A percentile compares a stretch with the other conserved stretches of the same genome.
These are phyloP conservation scores for Dryadula phaetusa DNA, from an alignment of 2,888 invertebrate genomes.

Conservation along the genomic window DNA sequence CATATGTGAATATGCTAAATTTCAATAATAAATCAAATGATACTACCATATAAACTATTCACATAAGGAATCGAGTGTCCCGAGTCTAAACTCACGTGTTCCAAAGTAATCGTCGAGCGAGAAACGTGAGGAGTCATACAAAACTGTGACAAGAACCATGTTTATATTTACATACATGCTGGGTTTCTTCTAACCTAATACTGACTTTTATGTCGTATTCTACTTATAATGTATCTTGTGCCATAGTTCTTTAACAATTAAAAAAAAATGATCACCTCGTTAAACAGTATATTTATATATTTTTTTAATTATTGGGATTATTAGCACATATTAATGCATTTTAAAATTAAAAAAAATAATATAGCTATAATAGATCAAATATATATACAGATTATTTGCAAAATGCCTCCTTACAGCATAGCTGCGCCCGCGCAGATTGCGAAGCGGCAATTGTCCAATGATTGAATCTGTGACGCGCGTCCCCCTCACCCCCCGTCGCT, in stretches of 20 bases:
- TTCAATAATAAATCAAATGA: too few species aligned
- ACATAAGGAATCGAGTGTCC: neutral
- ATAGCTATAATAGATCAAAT: neutral
- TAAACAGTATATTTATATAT: too few species aligned
- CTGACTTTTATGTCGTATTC: neutral
- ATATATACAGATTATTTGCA: slow-evolving; percentile 2
- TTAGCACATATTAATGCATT: too few species aligned
- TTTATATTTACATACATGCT: neutral
- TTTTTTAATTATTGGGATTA: too few species aligned
- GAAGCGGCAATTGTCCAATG: slow-evolving; percentile 72
- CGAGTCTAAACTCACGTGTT: neutral
- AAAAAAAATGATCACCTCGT: too few species aligned
- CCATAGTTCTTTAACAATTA: too few species aligned
- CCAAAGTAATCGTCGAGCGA: neutral
- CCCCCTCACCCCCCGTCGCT: slow-evolving; percentile 42
- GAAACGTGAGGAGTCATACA: slow-evolving; percentile 22
- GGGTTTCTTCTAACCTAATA: too few species aligned
- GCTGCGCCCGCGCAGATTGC: slow-evolving; percentile 53
- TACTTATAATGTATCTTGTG: too few species aligned
- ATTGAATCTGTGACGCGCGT: slow-evolving; percentile 65
- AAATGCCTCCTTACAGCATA: slow-evolving; percentile 54
- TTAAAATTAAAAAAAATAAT: neutral
- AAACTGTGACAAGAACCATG: slow-evolving; percentile 15
- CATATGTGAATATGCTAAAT: too few species aligned
- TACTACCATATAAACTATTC: neutral